phyloP scores from a whole-genome alignment of 2,113 vertebrate genomes.

The Pseudorasbora parva region DNA sequence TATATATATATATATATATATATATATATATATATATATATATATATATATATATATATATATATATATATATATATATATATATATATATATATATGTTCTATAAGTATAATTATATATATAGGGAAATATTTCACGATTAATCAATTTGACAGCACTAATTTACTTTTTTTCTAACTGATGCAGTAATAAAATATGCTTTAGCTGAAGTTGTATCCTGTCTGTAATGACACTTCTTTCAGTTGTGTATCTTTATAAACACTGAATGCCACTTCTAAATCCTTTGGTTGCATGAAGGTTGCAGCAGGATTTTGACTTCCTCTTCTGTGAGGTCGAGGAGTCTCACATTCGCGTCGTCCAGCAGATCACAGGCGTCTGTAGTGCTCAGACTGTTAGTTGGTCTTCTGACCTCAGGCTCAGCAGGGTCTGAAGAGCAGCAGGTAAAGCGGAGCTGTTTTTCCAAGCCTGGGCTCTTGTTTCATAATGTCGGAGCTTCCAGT shows the following conservation, averaged over 20 bases:
- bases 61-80: too few relatives aligned
- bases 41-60: too few relatives aligned
- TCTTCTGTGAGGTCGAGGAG: not conserved
- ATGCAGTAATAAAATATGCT: too few relatives aligned
- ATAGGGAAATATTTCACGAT: too few relatives aligned
- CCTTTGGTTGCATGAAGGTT: not conserved
- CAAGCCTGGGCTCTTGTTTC: constrained; percentile 44
- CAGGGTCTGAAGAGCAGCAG: not conserved
- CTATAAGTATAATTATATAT: too few relatives aligned
- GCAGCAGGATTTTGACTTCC: not conserved
- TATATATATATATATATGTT: too few relatives aligned
- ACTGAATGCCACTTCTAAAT: not conserved
- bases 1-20: too few relatives aligned
- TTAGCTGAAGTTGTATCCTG: too few relatives aligned
- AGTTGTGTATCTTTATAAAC: not conserved
- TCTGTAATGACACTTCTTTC: too few relatives aligned
- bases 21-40: too few relatives aligned
- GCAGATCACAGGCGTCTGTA: not conserved
- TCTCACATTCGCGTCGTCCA: not conserved
- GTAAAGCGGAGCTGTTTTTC: constrained; percentile 21
- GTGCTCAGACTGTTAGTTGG: not conserved
- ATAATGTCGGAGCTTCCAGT: constrained; percentile 52
- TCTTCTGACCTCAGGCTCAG: not conserved
- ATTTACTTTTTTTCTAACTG: too few relatives aligned
- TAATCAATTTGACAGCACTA: too few relatives aligned